Evolutionary conservation across 2,113 vertebrate species (phyloP), one percentile per base, ranked within the genome.

Genomic region (Dendrocopos noguchii): DNA sequence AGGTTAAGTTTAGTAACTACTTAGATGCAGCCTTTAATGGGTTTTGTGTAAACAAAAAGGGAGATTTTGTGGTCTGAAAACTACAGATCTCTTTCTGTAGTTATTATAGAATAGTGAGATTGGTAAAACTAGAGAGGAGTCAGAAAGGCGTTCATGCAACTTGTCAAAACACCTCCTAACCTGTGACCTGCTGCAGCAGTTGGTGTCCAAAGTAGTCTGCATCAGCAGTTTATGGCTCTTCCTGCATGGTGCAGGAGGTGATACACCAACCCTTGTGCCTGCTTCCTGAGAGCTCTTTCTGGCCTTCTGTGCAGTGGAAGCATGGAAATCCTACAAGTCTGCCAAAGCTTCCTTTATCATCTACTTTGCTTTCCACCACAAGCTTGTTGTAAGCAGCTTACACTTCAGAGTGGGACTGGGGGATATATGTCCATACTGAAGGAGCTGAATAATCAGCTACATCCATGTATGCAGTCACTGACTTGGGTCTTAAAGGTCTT

Each of bases 381-480:
- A 88, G 59, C 60, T 33, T 15, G 5, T 4, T 46, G 20, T 24
- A 77, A 47, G 65, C 6, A 44, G n/a, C 60, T 77, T 33, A 72
- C 7, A 2, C 33, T 61, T 31, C 64, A 61, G 46, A 36, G 53
- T 39, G 24, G 55, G 7, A 27, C 64, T 12, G 25, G 19, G 14
- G 10, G 31, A 31, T 16, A 15, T 10, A 1, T 12, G 39, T 39
- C 39, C 39, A 39, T 39, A 39, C 39, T 39, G 39, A 39, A 11
- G 39, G 39, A 39, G 39, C 39, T 39, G 39, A 39, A 39, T 5
- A n/a, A 16, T 9, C 84, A 39, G 64, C 31, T 29, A 22, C 39
- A 60, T 15, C 39, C 27, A 42, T 0, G 5, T 4, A 21, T 0
- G n/a, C 22, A 29, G 52, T 5, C 1, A 3, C 10, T 0, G 1